Evolutionary conservation across 2,888 invertebrate species (phyloP), one percentile per base, ranked within the genome.

Genomic region (Cephus pygmeus): DNA sequence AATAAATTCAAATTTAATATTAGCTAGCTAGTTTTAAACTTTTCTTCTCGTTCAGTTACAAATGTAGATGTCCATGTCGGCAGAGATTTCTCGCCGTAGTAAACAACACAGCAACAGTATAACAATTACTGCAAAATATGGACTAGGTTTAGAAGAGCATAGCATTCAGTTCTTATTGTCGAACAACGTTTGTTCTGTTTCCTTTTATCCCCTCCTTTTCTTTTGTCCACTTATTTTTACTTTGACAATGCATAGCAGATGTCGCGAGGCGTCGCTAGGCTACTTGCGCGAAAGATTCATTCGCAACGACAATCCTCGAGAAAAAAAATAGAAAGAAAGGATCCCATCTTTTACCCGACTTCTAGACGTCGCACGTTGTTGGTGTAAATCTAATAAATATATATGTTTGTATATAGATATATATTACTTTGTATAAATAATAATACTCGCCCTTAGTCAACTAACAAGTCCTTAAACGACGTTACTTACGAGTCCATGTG

Each of bases 401-500:
- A 73, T 34, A 73, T 73, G 3, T 34, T n/a, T 68, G 12, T 75
- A 30, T 75, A 75, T 30, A 69, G n/a, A 77, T 77, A 78, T 78
- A 78, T 76, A 78, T 78, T 78, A 78, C 56, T 76, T 78, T 76
- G 76, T 78, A 78, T 78, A 78, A 78, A 78, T 78, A 78, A 78
- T 78, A 76, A 56, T 76, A 73, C 34, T 77, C 40, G 34, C 34
- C 30, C 23, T 56, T 56, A 56, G 23, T 56, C 23, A 56, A 56
- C 40, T 56, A 56, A 56, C 40, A 56, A 56, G 40, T 56, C 40
- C 40, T 56, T 56, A 56, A 56, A 56, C 40, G 40, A 56, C 40
- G 40, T 56, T 56, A 56, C 40, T 56, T 56, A 56, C 15, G 40
- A 23, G 40, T 56, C 40, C 23, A 23, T 56, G 15, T 56, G 40